Base-by-base conservation (phyloP, 2,113 vertebrate genomes). In the Myotis yumanensis region DNA sequence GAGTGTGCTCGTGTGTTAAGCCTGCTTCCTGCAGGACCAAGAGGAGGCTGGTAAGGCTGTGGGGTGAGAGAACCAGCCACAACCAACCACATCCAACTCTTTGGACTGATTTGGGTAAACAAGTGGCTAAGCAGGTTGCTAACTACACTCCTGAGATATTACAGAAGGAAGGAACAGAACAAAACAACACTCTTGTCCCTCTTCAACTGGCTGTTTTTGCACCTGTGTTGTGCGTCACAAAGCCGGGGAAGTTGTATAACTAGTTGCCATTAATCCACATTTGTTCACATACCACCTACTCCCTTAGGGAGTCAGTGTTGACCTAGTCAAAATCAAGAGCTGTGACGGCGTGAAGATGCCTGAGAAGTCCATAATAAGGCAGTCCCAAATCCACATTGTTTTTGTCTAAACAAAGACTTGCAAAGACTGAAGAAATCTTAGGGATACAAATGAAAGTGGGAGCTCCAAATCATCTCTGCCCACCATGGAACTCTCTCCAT, bases 391-490 rank as follows among this genome's bases (percentile, higher is more conserved):
- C 69, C 64, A 54, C 37, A n/a, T 86, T 59, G 51, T 12, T 93
- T 87, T 86, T 88, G 20, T 93, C 30, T 73, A 90, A 73, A 91
- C 8, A 51, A 93, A 51, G 37, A 75, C 86, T 66, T 64, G 17
- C 59, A 73, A 89, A 90, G 79, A 83, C n/a, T 11, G 71, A 90
- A 30, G 59, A 85, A 20, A 40, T 69, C 64, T 79, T 48, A 73
- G 40, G 76, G 64, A 57, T 80, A 43, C 52, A 57, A 59, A 91
- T 64, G 52, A 64, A 77, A 43, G 12, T 35, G 9, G 25, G 35
- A 93, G 69, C 18, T 25, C 32, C 11, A 79, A 85, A 32, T 23
- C 66, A 40, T 17, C 7, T 11, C 30, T 11, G 30, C 69, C 32
- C 4, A 4, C n/a, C 11, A 11, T 11, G 8, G 73, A 90, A 93